Percentiles rank a stretch among this genome's conserved stretches.
These are phyloP conservation scores for Gobiocypris rarus DNA, from an alignment of 2,113 vertebrate genomes.

Conservation along the genomic window DNA sequence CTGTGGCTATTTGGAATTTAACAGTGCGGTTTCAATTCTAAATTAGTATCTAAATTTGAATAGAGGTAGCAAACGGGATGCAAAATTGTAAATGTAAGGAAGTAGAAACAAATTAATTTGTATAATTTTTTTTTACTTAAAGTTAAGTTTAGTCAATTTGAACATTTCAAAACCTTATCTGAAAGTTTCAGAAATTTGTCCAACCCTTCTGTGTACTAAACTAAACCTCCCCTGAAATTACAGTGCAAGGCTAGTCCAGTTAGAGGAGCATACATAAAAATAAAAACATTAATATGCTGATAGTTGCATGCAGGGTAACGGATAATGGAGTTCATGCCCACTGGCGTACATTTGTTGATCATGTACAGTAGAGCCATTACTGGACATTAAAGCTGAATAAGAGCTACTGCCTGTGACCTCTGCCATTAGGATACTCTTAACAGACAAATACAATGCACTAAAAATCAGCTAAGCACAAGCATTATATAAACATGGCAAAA, in stretches of 20 bases:
- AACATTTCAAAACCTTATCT: not conserved
- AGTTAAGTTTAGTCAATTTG: not conserved
- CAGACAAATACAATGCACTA: conserved; percentile 28
- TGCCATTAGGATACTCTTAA: conserved; percentile 40
- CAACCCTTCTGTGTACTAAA: not conserved
- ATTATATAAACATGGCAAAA: conserved; percentile 15
- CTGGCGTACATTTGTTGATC: conserved; percentile 64
- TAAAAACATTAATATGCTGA: conserved; percentile 45
- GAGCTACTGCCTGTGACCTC: conserved; percentile 42
- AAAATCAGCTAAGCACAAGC: conserved; percentile 37
- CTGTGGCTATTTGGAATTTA: not conserved
- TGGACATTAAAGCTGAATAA: conserved; percentile 38
- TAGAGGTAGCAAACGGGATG: not conserved
- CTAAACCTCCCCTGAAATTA: not conserved
- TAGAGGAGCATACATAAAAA: not conserved
- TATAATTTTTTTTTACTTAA: not conserved
- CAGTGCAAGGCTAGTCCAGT: not conserved
- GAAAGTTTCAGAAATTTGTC: not conserved
- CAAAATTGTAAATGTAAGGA: not conserved
- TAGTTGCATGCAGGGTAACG: conserved; percentile 33
- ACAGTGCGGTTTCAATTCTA: not conserved
- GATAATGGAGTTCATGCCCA: conserved; percentile 62
- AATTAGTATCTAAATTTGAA: not conserved
- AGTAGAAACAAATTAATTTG: not conserved
- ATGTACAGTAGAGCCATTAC: conserved; percentile 53